Conservation (phyloP, 1,140 invertebrate species). For the Drosophila oshimai region DNA sequence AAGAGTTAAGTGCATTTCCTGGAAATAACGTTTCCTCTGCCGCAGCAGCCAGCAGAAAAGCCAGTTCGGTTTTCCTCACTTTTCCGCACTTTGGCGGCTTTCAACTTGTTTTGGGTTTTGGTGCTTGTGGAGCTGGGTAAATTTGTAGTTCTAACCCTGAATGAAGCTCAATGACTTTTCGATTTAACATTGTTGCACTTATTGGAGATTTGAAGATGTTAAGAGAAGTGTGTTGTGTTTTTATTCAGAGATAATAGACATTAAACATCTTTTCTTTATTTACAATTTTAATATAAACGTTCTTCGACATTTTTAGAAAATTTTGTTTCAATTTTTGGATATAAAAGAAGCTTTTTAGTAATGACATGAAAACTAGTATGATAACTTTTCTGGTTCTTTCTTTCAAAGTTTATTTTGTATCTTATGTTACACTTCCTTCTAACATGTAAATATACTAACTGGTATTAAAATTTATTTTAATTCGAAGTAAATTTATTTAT, state of each 20-base stretch:
- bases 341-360: not conserved
- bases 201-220: not conserved
- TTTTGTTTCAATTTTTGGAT: not conserved
- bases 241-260: not conserved
- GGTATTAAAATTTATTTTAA: no score
- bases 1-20: constrained; percentile 66
- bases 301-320: not conserved
- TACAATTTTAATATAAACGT: not conserved
- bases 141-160: not conserved
- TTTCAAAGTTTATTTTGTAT: no score
- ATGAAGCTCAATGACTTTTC: not conserved
- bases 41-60: constrained; percentile 9
- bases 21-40: constrained; percentile 68
- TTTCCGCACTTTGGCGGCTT: constrained; percentile 37
- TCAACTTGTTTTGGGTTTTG: constrained; percentile 32
- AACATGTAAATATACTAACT: no score
- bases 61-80: constrained; percentile 29
- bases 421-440: no score
- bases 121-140: not conserved
- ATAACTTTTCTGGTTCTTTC: no score
- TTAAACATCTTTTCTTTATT: constrained; percentile 2
- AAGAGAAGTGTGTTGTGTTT: not conserved
- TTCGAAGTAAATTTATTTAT: no score
- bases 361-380: not conserved
- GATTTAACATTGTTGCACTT: not conserved